A percentile compares a stretch with the other conserved stretches of the same genome.
phyloP scores from a whole-genome alignment of 2,113 vertebrate genomes.

The Pygoscelis antarcticus region DNA sequence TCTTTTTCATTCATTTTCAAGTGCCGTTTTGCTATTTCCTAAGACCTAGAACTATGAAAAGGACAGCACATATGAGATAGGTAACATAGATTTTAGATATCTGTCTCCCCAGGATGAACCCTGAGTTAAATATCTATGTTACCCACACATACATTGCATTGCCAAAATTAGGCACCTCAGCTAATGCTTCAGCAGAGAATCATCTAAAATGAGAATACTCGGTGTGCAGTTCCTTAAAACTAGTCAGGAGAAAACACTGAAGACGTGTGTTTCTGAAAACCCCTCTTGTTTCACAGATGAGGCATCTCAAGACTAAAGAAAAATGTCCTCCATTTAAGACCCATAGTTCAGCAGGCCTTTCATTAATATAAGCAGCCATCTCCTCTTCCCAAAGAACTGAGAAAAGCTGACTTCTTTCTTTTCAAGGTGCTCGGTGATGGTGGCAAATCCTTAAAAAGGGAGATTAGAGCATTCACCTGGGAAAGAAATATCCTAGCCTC shows the following conservation, averaged over 20 bases:
- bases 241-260: not conserved
- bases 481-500: not conserved
- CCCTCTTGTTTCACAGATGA: not conserved
- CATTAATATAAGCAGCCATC: not conserved
- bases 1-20: not conserved
- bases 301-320: not conserved
- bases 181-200: not conserved
- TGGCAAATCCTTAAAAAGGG: not conserved
- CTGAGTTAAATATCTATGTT: not conserved
- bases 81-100: not conserved
- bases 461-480: not conserved
- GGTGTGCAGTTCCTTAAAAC: not conserved
- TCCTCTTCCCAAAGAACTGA: not conserved
- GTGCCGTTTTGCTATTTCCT: not conserved
- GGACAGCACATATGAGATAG: not conserved
- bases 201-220: not conserved
- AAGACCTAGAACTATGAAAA: not conserved
- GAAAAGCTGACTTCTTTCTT: not conserved
- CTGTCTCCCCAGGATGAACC: not conserved
- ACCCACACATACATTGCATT: not conserved
- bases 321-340: not conserved
- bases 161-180: not conserved
- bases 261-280: not conserved
- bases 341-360: not conserved
- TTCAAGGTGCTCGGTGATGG: not conserved